These are phyloP conservation scores for Drosophila rubida DNA, from an alignment of 2,888 invertebrate genomes.

Conservation along the genomic window DNA sequence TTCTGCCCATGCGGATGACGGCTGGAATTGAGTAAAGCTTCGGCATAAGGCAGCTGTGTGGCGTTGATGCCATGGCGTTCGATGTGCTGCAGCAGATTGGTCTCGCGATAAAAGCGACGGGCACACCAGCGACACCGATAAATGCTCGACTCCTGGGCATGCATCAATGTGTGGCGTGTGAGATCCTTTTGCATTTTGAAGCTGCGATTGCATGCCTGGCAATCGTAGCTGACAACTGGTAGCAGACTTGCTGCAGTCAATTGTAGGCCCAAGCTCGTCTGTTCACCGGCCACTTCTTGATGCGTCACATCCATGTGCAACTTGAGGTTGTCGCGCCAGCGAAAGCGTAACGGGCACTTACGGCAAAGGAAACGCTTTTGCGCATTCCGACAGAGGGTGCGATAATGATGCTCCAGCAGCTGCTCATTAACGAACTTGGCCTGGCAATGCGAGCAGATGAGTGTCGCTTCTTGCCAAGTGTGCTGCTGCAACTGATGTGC, in stretches of 20 bases:
- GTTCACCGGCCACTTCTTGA: constrained; percentile 12
- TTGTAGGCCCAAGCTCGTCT: neutral
- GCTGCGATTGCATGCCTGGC: constrained; percentile 66
- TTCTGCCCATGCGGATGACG: constrained; percentile 79
- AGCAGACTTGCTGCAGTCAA: constrained; percentile 1
- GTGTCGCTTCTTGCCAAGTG: constrained; percentile 84
- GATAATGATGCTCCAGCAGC: constrained; percentile 86
- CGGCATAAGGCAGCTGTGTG: constrained; percentile 68
- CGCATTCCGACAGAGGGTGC: constrained; percentile 82
- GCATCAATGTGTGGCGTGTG: constrained; percentile 74
- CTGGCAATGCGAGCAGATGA: constrained; percentile 86
- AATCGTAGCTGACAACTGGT: constrained; percentile 48
- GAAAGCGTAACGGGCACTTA: constrained; percentile 81
- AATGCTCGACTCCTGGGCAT: constrained; percentile 71
- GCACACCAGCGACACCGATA: constrained; percentile 82
- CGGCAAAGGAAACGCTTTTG: constrained; percentile 80
- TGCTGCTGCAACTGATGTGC: constrained; percentile 80
- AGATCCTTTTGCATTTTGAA: constrained; percentile 81
- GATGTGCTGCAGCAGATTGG: constrained; percentile 80
- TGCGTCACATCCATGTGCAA: constrained; percentile 64
- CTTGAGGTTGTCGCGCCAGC: constrained; percentile 83
- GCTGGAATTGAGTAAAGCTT: constrained; percentile 67
- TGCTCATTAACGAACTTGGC: constrained; percentile 86
- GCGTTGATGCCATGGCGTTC: constrained; percentile 73
- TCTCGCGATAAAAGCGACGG: constrained; percentile 78